Evolutionary conservation across 2,888 invertebrate species (phyloP).

Genomic region (Apodemia duryi): DNA sequence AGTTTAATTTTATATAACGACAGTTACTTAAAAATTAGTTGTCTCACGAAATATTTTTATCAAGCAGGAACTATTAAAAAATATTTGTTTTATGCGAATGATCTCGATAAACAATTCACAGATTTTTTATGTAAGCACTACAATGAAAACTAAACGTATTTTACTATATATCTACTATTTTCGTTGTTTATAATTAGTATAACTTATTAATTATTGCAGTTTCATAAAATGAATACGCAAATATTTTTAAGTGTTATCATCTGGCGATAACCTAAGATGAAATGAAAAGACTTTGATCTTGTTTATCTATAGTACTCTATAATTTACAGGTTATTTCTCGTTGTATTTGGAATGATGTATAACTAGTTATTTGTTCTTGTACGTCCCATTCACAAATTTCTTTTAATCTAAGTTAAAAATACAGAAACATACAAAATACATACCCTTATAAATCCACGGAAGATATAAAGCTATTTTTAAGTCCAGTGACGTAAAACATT

Average conservation of each 20-base stretch:
- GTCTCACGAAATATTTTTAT: too few relatives aligned
- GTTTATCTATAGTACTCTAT: not conserved
- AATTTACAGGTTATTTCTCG: not conserved
- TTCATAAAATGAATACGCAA: not conserved
- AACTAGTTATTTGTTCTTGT: not conserved
- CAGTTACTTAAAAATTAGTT: too few relatives aligned
- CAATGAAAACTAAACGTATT: too few relatives aligned
- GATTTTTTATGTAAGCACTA: too few relatives aligned
- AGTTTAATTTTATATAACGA: too few relatives aligned
- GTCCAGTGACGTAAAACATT: slow-evolving; percentile 68
- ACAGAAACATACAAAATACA: slow-evolving; percentile 67
- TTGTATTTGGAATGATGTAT: not conserved
- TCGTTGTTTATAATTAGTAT: not conserved
- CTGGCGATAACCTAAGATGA: slow-evolving; percentile 58
- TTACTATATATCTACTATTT: too few relatives aligned
- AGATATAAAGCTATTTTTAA: slow-evolving; percentile 60
- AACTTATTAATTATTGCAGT: not conserved
- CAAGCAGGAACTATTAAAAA: too few relatives aligned
- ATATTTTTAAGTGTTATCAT: slow-evolving; percentile 39
- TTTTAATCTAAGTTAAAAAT: slow-evolving; percentile 45
- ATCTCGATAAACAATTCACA: too few relatives aligned
- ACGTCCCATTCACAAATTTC: slow-evolving; percentile 25
- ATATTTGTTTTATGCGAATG: too few relatives aligned
- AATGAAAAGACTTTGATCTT: slow-evolving; percentile 13
- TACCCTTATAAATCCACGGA: slow-evolving; percentile 70